Evolutionary conservation across 2,113 vertebrate species (phyloP).

Genomic region (Dromiciops gliroides): DNA sequence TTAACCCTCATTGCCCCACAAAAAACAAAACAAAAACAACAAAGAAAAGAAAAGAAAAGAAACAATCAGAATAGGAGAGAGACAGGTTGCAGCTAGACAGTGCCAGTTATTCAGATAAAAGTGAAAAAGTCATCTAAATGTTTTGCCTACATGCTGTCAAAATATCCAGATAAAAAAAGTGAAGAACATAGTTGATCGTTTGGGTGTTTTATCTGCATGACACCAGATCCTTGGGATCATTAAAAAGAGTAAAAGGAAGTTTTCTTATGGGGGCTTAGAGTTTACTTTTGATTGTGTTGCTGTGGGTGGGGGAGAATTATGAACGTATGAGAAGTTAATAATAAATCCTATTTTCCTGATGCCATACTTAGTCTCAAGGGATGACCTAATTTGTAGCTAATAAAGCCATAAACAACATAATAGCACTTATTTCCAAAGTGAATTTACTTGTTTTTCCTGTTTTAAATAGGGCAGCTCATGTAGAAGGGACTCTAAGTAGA

Average conservation of each 20-base stretch:
- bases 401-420: constrained; percentile 28
- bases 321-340: background rate
- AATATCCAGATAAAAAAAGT: background rate
- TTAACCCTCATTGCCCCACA: too few relatives aligned
- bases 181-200: background rate
- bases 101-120: background rate
- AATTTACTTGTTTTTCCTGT: constrained; percentile 20
- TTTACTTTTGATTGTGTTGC: background rate
- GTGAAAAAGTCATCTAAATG: constrained; percentile 5
- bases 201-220: background rate
- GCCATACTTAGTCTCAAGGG: background rate
- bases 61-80: background rate
- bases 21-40: too few relatives aligned
- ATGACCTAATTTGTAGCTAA: constrained; percentile 15
- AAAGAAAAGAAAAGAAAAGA: too few relatives aligned
- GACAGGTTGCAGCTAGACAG: background rate
- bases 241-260: background rate
- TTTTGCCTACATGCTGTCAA: background rate
- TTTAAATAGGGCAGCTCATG: background rate
- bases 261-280: too few relatives aligned
- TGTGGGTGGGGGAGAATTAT: background rate
- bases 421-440: background rate
- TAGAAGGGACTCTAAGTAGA: background rate
- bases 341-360: background rate
- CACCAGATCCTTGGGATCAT: background rate